Base-by-base conservation (phyloP, 2,113 vertebrate species). In the Hippocampus abdominalis region DNA sequence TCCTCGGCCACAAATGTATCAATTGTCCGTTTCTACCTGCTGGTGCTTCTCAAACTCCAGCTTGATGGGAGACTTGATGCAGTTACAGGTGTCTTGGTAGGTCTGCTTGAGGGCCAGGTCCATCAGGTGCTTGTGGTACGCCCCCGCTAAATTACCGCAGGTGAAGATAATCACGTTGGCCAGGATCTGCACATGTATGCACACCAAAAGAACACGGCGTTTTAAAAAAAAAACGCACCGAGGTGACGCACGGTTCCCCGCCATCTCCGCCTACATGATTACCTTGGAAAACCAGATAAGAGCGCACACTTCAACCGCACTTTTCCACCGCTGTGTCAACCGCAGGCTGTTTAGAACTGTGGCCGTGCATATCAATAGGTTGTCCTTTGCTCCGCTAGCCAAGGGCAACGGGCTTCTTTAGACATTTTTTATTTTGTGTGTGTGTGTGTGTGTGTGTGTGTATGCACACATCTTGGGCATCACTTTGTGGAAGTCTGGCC, bases 21-120 rank as follows among this genome's bases (percentile, higher is more conserved):
- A 8, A 1, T 23, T 20, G 57, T 11, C 18, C 29, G 39, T 67
- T 15, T 61, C 77, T 93, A 99, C 97, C 96, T 99, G 97, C 71
- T 99, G 97, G 46, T 95, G 95, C 76, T 98, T 99, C 85, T 98
- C 96, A 86, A 98, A 99, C 73, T 99, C 97, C 21, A 99, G 72
- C 78, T 99, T 99, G 88, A 99, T 98, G 7, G 96, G 95, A 1
- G 97, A 98, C 82, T 98, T 98, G 90, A 99, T 98, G 89, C 96
- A 98, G 82, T 98, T 98, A 87, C 96, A 98, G 0, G 95, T 98
- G 89, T 99, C 97, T 68, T 96, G 96, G 65, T 98, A 99, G 0
- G 97, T 99, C 78, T 99, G 97, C 82, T 94, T 95, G 46, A 98
- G 92, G 0, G 96, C 97, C 3, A 98, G 91, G 32, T 98, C 96